phyloP scores from a whole-genome alignment of 2,888 invertebrate species.

The Amphimallon solstitiale region DNA sequence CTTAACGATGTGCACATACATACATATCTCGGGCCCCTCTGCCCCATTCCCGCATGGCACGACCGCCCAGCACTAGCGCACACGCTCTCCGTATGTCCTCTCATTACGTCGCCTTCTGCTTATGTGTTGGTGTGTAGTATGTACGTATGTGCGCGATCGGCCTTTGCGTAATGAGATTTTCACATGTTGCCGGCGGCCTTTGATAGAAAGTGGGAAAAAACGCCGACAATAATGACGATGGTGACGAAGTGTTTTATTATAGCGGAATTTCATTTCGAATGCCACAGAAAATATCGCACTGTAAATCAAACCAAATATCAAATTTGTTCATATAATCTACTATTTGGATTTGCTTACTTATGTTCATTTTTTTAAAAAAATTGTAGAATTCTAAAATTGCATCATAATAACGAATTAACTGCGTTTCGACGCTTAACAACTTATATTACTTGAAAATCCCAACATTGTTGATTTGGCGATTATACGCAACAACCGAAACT shows the following conservation, averaged over 20 bases:
- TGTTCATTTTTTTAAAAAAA: no score
- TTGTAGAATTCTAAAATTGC: no score
- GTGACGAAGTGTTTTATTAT: constrained; percentile 33
- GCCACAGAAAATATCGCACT: not conserved
- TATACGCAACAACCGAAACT: no score
- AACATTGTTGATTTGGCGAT: no score
- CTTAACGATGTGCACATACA: constrained; percentile 36
- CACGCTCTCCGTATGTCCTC: constrained; percentile 18
- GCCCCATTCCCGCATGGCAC: not conserved
- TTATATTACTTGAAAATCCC: no score
- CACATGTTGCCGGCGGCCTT: constrained; percentile 37
- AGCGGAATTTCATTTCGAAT: constrained; percentile 15
- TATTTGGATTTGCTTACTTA: no score
- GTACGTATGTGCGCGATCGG: constrained; percentile 10
- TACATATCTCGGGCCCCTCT: constrained; percentile 18
- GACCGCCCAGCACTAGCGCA: constrained; percentile 1
- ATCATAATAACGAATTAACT: no score
- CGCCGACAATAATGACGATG: constrained; percentile 26
- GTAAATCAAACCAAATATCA: no score
- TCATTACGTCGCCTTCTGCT: constrained; percentile 13
- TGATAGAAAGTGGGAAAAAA: constrained; percentile 30
- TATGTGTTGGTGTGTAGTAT: constrained; percentile 19
- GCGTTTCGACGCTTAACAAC: no score
- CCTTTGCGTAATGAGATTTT: constrained; percentile 39
- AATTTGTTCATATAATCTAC: no score